phyloP scores from a whole-genome alignment of 2,888 invertebrate genomes.

The Dynastes maya region DNA sequence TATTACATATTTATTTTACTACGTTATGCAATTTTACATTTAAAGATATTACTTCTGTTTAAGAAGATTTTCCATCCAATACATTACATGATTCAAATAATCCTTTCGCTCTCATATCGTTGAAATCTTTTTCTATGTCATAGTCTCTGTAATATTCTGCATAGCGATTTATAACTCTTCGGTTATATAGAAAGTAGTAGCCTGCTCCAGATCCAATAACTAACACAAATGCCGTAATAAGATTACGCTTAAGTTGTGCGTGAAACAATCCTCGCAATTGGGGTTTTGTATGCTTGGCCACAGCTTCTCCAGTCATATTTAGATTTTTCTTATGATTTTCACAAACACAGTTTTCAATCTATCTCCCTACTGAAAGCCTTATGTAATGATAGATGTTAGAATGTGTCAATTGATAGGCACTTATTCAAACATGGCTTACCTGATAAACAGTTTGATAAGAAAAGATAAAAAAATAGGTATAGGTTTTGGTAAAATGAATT shows the following conservation, averaged over 20 bases:
- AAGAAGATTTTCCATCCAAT: not conserved
- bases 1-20: conserved; percentile 16
- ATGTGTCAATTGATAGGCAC: conserved; percentile 43
- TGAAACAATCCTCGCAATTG: conserved; percentile 78
- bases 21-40: conserved; percentile 31
- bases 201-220: conserved; percentile 65
- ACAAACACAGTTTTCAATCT: not conserved
- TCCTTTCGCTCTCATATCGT: conserved; percentile 75
- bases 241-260: conserved; percentile 72
- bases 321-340: conserved; percentile 12
- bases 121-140: conserved; percentile 76
- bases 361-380: conserved; percentile 15
- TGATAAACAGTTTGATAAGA: conserved; percentile 46
- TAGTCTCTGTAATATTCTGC: conserved; percentile 82
- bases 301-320: conserved; percentile 61
- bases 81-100: conserved; percentile 73
- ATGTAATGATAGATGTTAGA: conserved; percentile 29
- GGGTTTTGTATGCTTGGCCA: conserved; percentile 72
- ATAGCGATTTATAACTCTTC: conserved; percentile 74
- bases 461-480: conserved; percentile 10
- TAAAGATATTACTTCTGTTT: conserved; percentile 17
- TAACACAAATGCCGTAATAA: conserved; percentile 70
- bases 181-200: conserved; percentile 70
- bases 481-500: not conserved
- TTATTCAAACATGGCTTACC: conserved; percentile 47